Conservation (phyloP, 2,888 invertebrate species). For the Harpagoxenus sublaevis region DNA sequence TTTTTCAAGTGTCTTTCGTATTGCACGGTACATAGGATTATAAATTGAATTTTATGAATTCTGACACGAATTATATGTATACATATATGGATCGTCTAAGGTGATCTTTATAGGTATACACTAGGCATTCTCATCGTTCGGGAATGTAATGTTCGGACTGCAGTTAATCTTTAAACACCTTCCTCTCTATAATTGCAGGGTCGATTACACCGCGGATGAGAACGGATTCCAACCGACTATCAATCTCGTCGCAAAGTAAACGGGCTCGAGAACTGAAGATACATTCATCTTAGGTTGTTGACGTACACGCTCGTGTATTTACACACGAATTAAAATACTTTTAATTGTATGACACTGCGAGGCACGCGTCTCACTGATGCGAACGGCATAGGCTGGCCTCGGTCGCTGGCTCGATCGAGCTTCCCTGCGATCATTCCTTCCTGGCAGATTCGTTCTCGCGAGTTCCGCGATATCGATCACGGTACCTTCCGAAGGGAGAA, state of each 20-base stretch:
- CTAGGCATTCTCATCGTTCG: no score
- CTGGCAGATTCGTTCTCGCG: not conserved
- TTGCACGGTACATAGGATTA: not conserved
- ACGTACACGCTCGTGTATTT: conserved; percentile 44
- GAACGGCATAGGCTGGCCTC: not conserved
- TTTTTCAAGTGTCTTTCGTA: not conserved
- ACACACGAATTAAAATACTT: conserved; percentile 63
- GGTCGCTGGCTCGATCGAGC: conserved; percentile 12
- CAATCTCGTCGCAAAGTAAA: conserved; percentile 78
- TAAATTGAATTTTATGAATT: not conserved
- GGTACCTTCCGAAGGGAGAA: not conserved
- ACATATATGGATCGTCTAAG: not conserved
- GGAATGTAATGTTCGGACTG: no score
- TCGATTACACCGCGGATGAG: conserved; percentile 84
- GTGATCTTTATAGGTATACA: not conserved
- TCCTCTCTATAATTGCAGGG: conserved; percentile 74
- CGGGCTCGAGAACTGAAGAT: conserved; percentile 47
- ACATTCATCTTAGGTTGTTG: conserved; percentile 56
- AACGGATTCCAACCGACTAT: conserved; percentile 84
- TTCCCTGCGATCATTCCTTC: not conserved
- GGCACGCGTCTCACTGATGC: conserved; percentile 60
- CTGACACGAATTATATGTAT: not conserved
- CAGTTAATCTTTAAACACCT: not conserved
- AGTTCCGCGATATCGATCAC: not conserved
- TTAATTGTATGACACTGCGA: conserved; percentile 40